Percentiles rank a stretch among this genome's conserved stretches.
phyloP scores from a whole-genome alignment of 1,140 invertebrate species.

The Chrysoperla carnea region DNA sequence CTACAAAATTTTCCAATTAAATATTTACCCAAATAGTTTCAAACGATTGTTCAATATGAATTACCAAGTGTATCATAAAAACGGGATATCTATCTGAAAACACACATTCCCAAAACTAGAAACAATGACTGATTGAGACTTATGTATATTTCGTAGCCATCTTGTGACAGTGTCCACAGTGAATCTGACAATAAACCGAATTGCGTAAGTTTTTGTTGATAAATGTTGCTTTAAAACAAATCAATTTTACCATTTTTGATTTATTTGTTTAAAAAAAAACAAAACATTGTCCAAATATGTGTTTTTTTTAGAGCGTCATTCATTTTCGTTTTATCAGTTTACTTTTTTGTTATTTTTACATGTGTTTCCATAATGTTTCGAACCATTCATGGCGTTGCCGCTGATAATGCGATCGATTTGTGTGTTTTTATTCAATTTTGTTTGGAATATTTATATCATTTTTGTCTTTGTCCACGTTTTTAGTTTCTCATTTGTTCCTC shows the following conservation, averaged over 20 bases:
- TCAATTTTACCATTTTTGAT: too few relatives aligned
- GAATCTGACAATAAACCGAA: constrained; percentile 75
- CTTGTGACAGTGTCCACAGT: constrained; percentile 76
- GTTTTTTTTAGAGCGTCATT: background rate
- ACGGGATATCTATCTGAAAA: too few relatives aligned
- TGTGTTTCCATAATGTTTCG: background rate
- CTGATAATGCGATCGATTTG: too few relatives aligned
- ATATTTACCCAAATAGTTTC: too few relatives aligned
- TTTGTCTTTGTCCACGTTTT: background rate
- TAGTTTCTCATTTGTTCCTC: background rate
- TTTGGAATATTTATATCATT: too few relatives aligned
- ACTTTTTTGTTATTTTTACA: too few relatives aligned
- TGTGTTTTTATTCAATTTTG: too few relatives aligned
- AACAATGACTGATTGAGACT: background rate
- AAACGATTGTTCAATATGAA: too few relatives aligned
- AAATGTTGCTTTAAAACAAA: background rate
- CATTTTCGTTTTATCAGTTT: background rate
- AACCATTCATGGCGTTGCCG: too few relatives aligned
- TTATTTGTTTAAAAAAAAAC: too few relatives aligned
- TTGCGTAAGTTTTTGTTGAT: constrained; percentile 55
- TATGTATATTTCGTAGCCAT: constrained; percentile 52
- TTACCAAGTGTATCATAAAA: too few relatives aligned
- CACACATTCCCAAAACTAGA: background rate
- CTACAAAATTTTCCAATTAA: too few relatives aligned
- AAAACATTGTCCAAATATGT: background rate